Evolutionary conservation across 2,113 vertebrate genomes (phyloP), one percentile per base, ranked within the genome.

Genomic region (Excalfactoria chinensis): DNA sequence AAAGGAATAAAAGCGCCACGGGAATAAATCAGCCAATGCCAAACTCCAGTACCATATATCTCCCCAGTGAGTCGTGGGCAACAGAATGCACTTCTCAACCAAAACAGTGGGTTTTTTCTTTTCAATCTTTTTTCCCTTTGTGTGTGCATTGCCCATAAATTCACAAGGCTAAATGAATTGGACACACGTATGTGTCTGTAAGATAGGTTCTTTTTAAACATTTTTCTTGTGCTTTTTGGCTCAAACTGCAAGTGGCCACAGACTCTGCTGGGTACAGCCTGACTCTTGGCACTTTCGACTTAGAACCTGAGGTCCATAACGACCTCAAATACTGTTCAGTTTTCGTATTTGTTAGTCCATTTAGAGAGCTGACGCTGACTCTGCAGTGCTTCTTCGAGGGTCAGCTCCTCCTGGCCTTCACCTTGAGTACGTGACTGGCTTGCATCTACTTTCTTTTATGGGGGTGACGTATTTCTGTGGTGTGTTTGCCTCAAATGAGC

Each of bases 1-100:
- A 96, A 94, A 90, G 78, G 80, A 96, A 92, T 91, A 94, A 95
- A 97, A 95, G 7, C 1, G 0, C 66, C 63, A 84, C 69, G 67
- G 75, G 84, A 93, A 85, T 94, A 93, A 90, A 93, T 93, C 72
- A 81, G 74, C 69, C 89, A 86, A 4, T 62, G 68, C 88, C 89
- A 94, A 81, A 82, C 68, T 88, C 58, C 43, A 84, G 43, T 53
- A 72, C 62, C 58, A 28, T 96, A 66, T 74, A 86, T 95, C 91
- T 95, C 84, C 95, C 70, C 16, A 68, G 84, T 84, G 84, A 93
- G 93, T 82, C 1, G 1, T 84, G 70, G 25, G 83, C 70, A 94
- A 56, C 0, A 0, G 63, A 96, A 91, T 88, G 56, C 51, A 46
- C 49, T 90, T 95, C 89, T 93, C 66, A 74, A 91, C 41, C 58